Evolutionary conservation across 2,113 vertebrate genomes (phyloP), one percentile per base, ranked within the genome.

Genomic region (Notarius lentiginosus): DNA sequence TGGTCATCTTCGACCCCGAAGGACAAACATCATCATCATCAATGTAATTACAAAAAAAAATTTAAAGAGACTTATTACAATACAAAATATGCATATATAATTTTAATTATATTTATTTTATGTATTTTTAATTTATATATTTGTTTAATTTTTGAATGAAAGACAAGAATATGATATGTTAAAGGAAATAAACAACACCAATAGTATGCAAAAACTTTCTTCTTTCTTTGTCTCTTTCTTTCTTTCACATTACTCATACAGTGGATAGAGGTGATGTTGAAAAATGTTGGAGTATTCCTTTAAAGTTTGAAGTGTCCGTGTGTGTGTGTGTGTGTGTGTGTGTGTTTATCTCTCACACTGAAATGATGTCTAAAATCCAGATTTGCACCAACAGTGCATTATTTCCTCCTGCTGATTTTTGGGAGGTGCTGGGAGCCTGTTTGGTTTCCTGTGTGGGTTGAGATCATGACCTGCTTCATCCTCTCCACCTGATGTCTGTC

Each of bases 391-490:
- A 51, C 47, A 9, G 20, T n/a, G 41, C 12, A 65, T 47, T 15
- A 22, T 58, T 81, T 73, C 79, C 85, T 70, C 61, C 18, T 41
- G 34, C 27, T 27, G 92, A 84, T 91, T 92, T 92, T 92, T 90
- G 91, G 87, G 90, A 89, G 89, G 79, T 82, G 79, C 30, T 66
- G 24, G 88, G 91, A 92, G 93, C 93, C 94, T 93, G 94, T 95
- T 94, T 92, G 92, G 91, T 92, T 94, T 95, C 92, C 93, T 94
- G 93, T 92, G 91, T 87, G 89, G 61, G 55, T 18, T 86, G 90
- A 90, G 92, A 93, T 89, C 84, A 82, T 93, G 94, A 94, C 95
- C 94, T 75, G 86, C 86, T 61, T 88, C 90, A 93, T 94, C 93
- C 94, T 94, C 91, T 89, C 84, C 63, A 93, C 91, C 90, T 92